phyloP scores from a whole-genome alignment of 2,888 invertebrate species.

The Thysanoteuthis rhombus region DNA sequence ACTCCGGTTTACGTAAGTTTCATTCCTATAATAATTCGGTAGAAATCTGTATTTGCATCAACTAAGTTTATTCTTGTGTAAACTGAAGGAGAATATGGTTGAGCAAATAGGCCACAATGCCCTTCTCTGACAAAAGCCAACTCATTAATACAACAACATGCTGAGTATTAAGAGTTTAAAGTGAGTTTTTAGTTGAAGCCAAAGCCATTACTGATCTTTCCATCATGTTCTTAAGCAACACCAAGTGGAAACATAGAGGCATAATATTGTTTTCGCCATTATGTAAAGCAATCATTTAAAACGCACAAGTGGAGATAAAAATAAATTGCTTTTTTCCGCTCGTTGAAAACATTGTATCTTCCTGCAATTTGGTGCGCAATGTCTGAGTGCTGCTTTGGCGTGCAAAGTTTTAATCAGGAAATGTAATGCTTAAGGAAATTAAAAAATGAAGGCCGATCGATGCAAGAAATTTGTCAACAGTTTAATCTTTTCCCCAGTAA shows the following conservation, averaged over 20 bases:
- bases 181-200: not conserved
- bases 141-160: not conserved
- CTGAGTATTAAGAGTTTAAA: not conserved
- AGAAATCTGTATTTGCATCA: too few species aligned
- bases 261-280: not conserved
- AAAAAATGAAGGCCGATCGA: too few species aligned
- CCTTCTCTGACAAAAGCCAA: not conserved
- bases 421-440: not conserved
- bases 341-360: not conserved
- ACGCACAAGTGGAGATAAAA: not conserved
- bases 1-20: too few species aligned
- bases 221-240: not conserved
- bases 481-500: too few species aligned
- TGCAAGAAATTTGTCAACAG: too few species aligned
- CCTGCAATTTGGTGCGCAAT: not conserved
- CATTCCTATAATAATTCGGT: too few species aligned
- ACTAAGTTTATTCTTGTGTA: too few species aligned
- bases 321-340: not conserved
- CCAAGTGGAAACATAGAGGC: not conserved
- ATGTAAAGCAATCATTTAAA: not conserved
- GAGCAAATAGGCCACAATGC: not conserved
- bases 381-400: not conserved
- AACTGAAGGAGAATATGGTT: too few species aligned
- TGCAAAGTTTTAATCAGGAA: not conserved
- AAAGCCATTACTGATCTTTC: not conserved